These are phyloP conservation scores for Melanocharis versteri DNA, from an alignment of 2,113 vertebrate genomes.

Conservation along the genomic window DNA sequence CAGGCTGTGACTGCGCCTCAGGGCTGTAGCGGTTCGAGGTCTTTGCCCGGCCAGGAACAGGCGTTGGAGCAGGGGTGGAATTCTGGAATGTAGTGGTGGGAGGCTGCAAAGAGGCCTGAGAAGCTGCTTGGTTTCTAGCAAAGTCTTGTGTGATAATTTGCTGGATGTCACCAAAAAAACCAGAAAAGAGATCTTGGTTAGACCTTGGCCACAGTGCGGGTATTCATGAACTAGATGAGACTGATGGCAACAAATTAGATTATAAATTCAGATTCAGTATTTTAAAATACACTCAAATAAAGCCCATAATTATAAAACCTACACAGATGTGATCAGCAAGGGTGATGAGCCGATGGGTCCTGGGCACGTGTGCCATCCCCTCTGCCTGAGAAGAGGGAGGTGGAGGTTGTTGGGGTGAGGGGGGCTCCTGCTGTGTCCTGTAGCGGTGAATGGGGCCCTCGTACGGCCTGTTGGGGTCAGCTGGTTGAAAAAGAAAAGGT, in stretches of 20 bases:
- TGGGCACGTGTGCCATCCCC: slow-evolving; percentile 79
- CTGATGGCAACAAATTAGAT: background rate
- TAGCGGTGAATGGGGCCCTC: slow-evolving; percentile 84
- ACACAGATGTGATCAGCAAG: slow-evolving; percentile 98
- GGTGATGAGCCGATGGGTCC: slow-evolving; percentile 94
- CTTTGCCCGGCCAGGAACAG: slow-evolving; percentile 79
- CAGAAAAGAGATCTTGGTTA: background rate
- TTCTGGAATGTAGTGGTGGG: slow-evolving; percentile 90
- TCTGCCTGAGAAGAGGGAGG: slow-evolving; percentile 78
- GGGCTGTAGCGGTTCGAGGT: slow-evolving; percentile 88
- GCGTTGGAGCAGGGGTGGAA: slow-evolving; percentile 67
- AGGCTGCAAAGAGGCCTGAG: slow-evolving; percentile 75
- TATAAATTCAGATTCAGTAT: background rate
- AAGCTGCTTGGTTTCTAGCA: slow-evolving; percentile 87
- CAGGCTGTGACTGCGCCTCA: slow-evolving; percentile 80
- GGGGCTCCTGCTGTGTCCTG: slow-evolving; percentile 76
- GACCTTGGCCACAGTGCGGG: background rate
- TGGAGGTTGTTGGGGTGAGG: slow-evolving; percentile 78
- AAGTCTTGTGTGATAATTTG: slow-evolving; percentile 99
- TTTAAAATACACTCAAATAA: background rate
- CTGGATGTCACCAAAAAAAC: slow-evolving; percentile 58
- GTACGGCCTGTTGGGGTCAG: slow-evolving; percentile 75
- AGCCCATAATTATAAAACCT: slow-evolving; percentile 48
- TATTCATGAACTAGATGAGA: background rate
- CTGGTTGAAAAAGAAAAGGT: slow-evolving; percentile 57